These are phyloP conservation scores for Diloba caeruleocephala DNA, from an alignment of 2,888 invertebrate species.

Conservation along the genomic window DNA sequence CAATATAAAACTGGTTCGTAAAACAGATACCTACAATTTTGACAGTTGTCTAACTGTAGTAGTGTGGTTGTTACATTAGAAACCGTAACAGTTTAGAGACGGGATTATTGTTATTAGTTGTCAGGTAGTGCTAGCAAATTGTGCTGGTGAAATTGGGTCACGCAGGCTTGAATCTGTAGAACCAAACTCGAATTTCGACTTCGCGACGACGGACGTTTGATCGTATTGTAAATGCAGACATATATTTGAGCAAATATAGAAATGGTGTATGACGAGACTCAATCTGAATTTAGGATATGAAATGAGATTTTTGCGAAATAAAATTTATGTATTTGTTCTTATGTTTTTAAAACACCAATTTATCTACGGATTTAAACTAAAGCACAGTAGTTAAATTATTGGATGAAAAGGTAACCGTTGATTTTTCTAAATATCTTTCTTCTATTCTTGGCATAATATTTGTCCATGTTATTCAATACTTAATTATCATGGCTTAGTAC, in stretches of 20 bases:
- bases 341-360: not conserved
- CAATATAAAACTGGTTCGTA: conserved; percentile 36
- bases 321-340: not conserved
- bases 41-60: conserved; percentile 20
- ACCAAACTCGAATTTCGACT: conserved; percentile 16
- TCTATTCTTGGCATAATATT: no score
- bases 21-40: conserved; percentile 32
- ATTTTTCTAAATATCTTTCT: no score
- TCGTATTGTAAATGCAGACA: conserved; percentile 1
- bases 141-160: conserved; percentile 32
- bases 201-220: conserved; percentile 1
- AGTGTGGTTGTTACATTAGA: conserved; percentile 29
- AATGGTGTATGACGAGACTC: not conserved
- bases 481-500: no score
- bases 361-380: no score
- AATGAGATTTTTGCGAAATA: not conserved
- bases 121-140: conserved; percentile 39
- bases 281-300: not conserved
- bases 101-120: conserved; percentile 50
- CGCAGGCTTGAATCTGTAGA: conserved; percentile 18
- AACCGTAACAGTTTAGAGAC: conserved; percentile 48
- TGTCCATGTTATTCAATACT: no score
- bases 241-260: not conserved
- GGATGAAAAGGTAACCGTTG: no score
- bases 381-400: no score